These are phyloP conservation scores for Cecropterus lyciades DNA, from an alignment of 1,140 invertebrate species.

Conservation along the genomic window DNA sequence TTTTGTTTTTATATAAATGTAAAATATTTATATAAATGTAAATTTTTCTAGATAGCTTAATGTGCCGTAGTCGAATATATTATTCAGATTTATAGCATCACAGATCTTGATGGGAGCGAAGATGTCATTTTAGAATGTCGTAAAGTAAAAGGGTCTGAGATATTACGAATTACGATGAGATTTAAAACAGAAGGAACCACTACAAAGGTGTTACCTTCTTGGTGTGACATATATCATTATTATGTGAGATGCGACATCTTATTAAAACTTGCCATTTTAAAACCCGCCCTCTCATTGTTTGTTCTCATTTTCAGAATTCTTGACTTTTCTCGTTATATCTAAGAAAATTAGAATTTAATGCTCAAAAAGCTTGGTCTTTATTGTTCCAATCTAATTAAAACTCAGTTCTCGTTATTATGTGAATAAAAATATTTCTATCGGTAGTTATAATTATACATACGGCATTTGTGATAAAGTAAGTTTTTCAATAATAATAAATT, in stretches of 20 bases:
- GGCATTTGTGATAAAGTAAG: no score
- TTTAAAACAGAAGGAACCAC: slow-evolving; percentile 9
- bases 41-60: not conserved
- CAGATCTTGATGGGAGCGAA: slow-evolving; percentile 10
- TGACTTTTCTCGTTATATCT: slow-evolving; percentile 5
- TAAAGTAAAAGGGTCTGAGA: slow-evolving; percentile 30
- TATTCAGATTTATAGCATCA: slow-evolving; percentile 24
- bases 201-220: slow-evolving; percentile 2
- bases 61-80: not conserved
- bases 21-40: no score
- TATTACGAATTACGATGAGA: slow-evolving; percentile 25
- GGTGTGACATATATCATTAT: slow-evolving; percentile 29
- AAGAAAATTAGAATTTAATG: slow-evolving; percentile 17
- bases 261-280: slow-evolving; percentile 30
- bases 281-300: slow-evolving; percentile 19
- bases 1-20: no score
- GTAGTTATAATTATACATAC: no score
- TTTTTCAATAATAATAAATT: no score
- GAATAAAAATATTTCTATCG: no score
- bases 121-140: slow-evolving; percentile 24
- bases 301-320: slow-evolving; percentile 2
- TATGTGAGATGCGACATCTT: slow-evolving; percentile 31
- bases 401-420: no score
- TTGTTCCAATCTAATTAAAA: not conserved
- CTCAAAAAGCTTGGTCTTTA: slow-evolving; percentile 1